These are phyloP conservation scores for Dasypus novemcinctus DNA, from an alignment of 2,113 vertebrate species.

Conservation along the genomic window DNA sequence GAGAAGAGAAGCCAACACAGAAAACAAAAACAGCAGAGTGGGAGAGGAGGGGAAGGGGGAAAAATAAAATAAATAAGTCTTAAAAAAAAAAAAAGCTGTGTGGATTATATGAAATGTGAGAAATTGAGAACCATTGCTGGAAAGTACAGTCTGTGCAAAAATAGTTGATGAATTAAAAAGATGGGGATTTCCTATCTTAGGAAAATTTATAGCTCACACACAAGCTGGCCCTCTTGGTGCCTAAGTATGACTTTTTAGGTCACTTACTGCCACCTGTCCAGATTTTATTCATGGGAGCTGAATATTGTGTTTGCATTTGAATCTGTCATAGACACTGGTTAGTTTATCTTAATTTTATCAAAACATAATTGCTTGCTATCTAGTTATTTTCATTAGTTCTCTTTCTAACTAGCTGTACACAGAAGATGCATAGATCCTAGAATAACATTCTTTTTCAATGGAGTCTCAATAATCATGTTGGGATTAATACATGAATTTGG, in stretches of 20 bases:
- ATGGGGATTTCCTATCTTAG: background rate
- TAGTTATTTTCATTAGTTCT: background rate
- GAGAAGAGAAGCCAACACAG: no score
- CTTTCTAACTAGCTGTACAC: background rate
- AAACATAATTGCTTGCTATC: background rate
- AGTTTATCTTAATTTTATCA: background rate
- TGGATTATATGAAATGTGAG: background rate
- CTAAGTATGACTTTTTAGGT: background rate
- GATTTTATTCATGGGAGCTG: background rate
- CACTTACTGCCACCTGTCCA: background rate
- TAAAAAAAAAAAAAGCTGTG: no score
- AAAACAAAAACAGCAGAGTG: no score
- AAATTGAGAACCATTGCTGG: background rate
- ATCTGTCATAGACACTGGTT: background rate
- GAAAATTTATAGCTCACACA: background rate
- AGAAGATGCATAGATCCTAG: background rate
- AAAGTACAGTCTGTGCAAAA: background rate
- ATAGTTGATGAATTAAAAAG: background rate
- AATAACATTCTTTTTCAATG: background rate
- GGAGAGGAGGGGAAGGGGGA: no score
- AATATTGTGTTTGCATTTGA: background rate
- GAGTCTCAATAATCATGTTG: background rate
- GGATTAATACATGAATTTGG: background rate
- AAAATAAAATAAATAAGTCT: no score
- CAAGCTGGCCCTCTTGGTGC: background rate